Conservation (phyloP, 2,888 invertebrate genomes). For the Leucoptera coffeella region DNA sequence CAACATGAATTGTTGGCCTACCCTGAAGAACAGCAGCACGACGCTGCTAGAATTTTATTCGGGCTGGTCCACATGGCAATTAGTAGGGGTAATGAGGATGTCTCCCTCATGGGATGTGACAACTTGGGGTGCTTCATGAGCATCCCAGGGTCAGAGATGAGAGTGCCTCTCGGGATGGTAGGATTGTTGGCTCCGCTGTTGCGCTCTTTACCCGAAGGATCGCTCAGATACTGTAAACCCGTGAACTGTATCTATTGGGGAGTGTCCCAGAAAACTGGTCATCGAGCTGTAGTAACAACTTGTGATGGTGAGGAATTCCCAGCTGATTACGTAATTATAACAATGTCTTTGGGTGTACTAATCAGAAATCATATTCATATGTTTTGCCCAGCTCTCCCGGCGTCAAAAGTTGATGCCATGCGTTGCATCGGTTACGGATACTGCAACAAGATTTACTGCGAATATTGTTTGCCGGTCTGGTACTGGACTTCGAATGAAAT, state of each 20-base stretch:
- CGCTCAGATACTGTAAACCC: conserved; percentile 61
- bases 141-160: conserved; percentile 53
- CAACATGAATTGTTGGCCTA: conserved; percentile 62
- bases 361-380: conserved; percentile 56
- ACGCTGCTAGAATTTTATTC: conserved; percentile 62
- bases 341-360: conserved; percentile 71
- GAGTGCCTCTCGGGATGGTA: conserved; percentile 58
- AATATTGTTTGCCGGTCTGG: conserved; percentile 69
- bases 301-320: conserved; percentile 62
- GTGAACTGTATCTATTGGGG: conserved; percentile 68
- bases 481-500: conserved; percentile 61
- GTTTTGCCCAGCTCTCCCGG: conserved; percentile 66
- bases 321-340: conserved; percentile 75
- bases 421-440: conserved; percentile 62
- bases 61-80: conserved; percentile 57
- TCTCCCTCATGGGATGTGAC: conserved; percentile 29
- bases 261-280: conserved; percentile 38
- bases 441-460: conserved; percentile 71
- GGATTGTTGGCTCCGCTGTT: conserved; percentile 60
- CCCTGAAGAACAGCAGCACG: conserved; percentile 61
- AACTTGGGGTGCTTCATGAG: conserved; percentile 36
- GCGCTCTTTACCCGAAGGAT: conserved; percentile 57
- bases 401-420: conserved; percentile 64
- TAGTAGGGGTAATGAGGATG: conserved; percentile 61
- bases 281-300: conserved; percentile 54